Conservation (phyloP, 2,797 vertebrate species). For the Neosilurus hyrtlii region DNA sequence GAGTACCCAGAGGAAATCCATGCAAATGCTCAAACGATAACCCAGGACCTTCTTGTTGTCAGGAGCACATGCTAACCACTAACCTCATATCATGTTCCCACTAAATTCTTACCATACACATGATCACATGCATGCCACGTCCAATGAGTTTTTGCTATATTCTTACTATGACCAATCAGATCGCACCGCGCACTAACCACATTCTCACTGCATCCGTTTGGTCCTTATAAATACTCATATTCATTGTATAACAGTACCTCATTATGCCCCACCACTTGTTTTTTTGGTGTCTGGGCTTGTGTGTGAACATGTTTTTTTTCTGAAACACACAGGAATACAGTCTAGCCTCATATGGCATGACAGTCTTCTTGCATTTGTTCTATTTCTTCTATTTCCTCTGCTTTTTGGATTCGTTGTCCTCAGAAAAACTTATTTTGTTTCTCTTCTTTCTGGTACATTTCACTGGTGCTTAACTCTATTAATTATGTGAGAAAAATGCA, state of each 20-base stretch:
- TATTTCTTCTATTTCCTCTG: conserved; percentile 2
- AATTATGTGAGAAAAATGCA: background rate
- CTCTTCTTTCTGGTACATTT: background rate
- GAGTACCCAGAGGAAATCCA: no score
- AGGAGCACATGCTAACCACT: no score
- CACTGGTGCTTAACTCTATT: background rate
- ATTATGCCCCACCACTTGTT: background rate
- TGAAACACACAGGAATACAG: background rate
- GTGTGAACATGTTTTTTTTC: conserved; percentile 22
- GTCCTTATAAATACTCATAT: no score
- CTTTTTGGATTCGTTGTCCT: background rate
- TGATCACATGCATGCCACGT: no score
- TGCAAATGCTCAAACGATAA: no score
- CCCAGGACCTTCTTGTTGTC: no score
- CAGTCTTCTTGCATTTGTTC: conserved; percentile 16
- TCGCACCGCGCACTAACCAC: no score
- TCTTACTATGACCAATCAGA: no score
- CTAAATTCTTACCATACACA: no score
- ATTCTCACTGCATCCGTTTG: no score
- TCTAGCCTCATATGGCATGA: conserved; percentile 5
- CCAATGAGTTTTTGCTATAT: no score
- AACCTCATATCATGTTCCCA: no score
- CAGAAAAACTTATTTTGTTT: background rate
- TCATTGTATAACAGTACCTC: background rate
- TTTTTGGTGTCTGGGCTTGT: background rate